Percentiles rank a stretch among this genome's conserved stretches.
These are phyloP conservation scores for Lytechinus variegatus DNA, from an alignment of 35 echinoderm and acorn worm genomes.

Conservation along the genomic window DNA sequence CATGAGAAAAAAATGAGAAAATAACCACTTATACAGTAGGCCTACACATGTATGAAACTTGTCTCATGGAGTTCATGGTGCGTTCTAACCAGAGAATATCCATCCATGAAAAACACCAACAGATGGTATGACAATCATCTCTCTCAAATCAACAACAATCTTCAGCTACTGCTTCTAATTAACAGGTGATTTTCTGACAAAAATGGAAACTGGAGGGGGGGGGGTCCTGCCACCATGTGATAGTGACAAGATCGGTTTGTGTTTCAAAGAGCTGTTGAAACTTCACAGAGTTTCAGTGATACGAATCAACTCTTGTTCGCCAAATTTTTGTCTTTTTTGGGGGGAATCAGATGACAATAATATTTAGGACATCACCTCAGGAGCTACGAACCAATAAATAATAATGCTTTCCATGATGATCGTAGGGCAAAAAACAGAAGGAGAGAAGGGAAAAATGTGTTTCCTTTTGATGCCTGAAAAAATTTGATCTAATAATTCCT, in stretches of 20 bases:
- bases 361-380: not conserved
- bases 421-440: too few species aligned
- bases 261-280: too few species aligned
- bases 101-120: not conserved
- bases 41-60: not conserved
- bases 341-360: too few species aligned
- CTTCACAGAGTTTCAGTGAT: too few species aligned
- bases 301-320: too few species aligned
- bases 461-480: not conserved
- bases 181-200: not conserved
- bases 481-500: not conserved
- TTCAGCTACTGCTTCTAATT: constrained; percentile 8
- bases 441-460: not conserved
- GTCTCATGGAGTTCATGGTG: not conserved
- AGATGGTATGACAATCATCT: not conserved
- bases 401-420: too few species aligned
- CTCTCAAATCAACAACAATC: not conserved
- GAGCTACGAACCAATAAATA: too few species aligned
- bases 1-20: too few species aligned
- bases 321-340: too few species aligned
- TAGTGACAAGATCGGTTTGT: too few species aligned
- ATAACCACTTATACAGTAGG: not conserved
- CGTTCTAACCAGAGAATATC: not conserved
- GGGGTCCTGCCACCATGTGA: not conserved
- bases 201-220: not conserved